Evolutionary conservation across 2,888 invertebrate genomes (phyloP).

Genomic region (Pseudoips prasinana): DNA sequence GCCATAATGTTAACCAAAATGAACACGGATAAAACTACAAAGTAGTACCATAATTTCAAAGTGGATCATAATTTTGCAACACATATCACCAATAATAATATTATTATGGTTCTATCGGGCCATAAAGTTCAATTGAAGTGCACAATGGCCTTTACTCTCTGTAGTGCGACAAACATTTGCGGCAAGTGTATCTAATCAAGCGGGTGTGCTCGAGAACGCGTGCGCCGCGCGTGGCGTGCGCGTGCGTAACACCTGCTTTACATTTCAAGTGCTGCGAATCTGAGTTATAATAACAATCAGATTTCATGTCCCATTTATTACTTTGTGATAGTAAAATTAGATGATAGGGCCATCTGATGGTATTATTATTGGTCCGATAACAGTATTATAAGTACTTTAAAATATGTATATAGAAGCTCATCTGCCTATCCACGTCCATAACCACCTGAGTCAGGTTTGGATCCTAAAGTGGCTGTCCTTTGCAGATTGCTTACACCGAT

Average conservation of each 20-base stretch:
- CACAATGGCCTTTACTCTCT: background rate
- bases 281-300: slow-evolving; percentile 29
- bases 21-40: too few species aligned
- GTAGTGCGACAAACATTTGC: slow-evolving; percentile 50
- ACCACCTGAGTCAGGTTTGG: too few species aligned
- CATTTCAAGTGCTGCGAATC: slow-evolving; percentile 16
- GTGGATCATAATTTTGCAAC: slow-evolving; percentile 15
- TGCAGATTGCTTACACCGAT: too few species aligned
- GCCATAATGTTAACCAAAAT: too few species aligned
- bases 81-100: slow-evolving; percentile 35
- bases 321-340: slow-evolving; percentile 13
- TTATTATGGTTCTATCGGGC: slow-evolving; percentile 52
- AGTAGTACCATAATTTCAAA: slow-evolving; percentile 11
- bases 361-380: background rate
- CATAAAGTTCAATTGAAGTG: slow-evolving; percentile 44
- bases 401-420: too few species aligned
- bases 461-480: too few species aligned
- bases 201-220: slow-evolving; percentile 35
- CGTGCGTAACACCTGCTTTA: slow-evolving; percentile 60
- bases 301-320: slow-evolving; percentile 19
- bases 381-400: too few species aligned
- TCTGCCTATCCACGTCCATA: too few species aligned
- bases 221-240: slow-evolving; percentile 47
- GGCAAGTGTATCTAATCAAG: slow-evolving; percentile 71
- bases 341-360: slow-evolving; percentile 4